Evolutionary conservation across 1,140 invertebrate species (phyloP).

Genomic region (Drosophila kurseongensis): DNA sequence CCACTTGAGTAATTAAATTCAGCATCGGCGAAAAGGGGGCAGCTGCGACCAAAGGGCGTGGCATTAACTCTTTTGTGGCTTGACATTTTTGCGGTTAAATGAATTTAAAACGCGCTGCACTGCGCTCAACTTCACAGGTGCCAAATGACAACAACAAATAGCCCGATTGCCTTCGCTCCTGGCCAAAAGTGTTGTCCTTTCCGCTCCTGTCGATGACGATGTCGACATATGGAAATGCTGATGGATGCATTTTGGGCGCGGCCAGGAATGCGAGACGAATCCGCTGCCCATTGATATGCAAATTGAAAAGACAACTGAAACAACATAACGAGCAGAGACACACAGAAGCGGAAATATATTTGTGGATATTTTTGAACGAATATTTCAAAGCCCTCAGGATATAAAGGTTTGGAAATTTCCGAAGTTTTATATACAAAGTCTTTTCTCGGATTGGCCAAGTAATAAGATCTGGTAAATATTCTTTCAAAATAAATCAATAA

Average conservation of each 20-base stretch:
- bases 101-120: slow-evolving; percentile 74
- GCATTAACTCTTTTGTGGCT: slow-evolving; percentile 80
- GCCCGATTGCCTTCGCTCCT: slow-evolving; percentile 54
- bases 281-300: slow-evolving; percentile 74
- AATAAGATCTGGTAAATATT: too few relatives aligned
- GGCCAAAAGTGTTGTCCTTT: slow-evolving; percentile 28
- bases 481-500: too few relatives aligned
- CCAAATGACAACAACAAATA: slow-evolving; percentile 82
- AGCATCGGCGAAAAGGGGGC: slow-evolving; percentile 33
- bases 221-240: slow-evolving; percentile 78
- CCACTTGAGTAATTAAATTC: slow-evolving; percentile 82
- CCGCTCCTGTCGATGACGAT: slow-evolving; percentile 43
- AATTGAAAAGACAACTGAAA: slow-evolving; percentile 68
- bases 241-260: slow-evolving; percentile 51
- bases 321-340: slow-evolving; percentile 33
- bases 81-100: slow-evolving; percentile 82
- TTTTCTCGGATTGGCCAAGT: not conserved
- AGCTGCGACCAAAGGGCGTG: slow-evolving; percentile 54
- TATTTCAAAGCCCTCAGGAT: slow-evolving; percentile 20
- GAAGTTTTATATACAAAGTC: not conserved
- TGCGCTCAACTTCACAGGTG: slow-evolving; percentile 63
- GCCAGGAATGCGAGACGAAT: slow-evolving; percentile 53
- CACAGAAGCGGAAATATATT: slow-evolving; percentile 8
- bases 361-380: slow-evolving; percentile 12
- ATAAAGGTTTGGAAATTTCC: not conserved